phyloP scores from a whole-genome alignment of 1,140 invertebrate genomes.

The Drosophila ambigua region DNA sequence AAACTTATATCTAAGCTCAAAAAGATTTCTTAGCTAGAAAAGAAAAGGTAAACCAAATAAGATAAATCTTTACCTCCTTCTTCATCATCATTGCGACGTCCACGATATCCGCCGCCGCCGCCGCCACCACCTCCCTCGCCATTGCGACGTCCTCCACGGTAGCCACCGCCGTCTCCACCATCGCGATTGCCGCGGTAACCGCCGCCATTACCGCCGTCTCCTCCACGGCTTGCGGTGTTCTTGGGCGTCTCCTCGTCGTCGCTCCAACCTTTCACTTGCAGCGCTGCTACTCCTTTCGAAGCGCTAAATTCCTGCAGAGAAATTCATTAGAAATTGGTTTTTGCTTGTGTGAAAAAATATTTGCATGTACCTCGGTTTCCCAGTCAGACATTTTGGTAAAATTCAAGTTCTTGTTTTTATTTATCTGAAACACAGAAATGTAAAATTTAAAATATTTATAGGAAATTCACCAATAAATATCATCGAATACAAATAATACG shows the following conservation, averaged over 20 bases:
- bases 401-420: neutral
- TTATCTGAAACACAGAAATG: constrained; percentile 2
- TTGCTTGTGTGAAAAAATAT: neutral
- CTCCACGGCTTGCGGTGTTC: constrained; percentile 45
- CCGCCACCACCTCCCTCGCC: constrained; percentile 25
- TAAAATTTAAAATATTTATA: neutral
- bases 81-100: constrained; percentile 43
- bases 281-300: too few species aligned
- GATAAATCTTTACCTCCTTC: constrained; percentile 45
- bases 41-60: neutral
- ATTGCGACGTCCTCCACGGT: constrained; percentile 29
- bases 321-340: neutral
- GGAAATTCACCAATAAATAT: too few species aligned
- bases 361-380: constrained; percentile 45
- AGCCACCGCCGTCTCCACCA: constrained; percentile 25
- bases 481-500: neutral
- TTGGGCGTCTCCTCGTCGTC: constrained; percentile 51
- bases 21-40: too few species aligned
- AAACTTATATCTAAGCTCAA: neutral
- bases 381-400: constrained; percentile 58
- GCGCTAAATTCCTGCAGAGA: too few species aligned
- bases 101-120: constrained; percentile 22
- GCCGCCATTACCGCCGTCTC: constrained; percentile 27
- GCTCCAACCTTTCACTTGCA: constrained; percentile 27
- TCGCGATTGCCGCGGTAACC: constrained; percentile 40